Evolutionary conservation across 2,113 vertebrate species (phyloP).

Genomic region (Opisthocomus hoazin): DNA sequence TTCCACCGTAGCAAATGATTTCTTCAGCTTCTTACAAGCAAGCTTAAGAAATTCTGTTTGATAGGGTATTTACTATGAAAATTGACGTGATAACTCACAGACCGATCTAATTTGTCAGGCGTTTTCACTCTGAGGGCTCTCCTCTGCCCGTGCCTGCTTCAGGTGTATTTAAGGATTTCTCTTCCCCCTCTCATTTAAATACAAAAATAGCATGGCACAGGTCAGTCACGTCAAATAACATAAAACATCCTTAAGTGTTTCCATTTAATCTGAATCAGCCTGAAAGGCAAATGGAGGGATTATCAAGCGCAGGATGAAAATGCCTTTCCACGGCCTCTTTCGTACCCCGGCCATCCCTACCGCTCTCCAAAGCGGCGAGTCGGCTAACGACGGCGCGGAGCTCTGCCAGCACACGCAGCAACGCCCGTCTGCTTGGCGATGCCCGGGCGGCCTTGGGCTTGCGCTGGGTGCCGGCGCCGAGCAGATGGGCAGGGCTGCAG

Average conservation of each 20-base stretch:
- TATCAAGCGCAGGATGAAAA: not conserved
- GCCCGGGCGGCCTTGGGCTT: accelerated
- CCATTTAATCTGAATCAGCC: not conserved
- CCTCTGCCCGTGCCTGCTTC: not conserved
- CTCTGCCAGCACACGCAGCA: not conserved
- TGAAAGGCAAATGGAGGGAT: accelerated
- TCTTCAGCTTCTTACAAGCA: not conserved
- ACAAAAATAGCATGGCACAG: accelerated
- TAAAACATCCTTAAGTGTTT: accelerated
- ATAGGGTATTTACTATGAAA: not conserved
- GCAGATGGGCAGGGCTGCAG: no score
- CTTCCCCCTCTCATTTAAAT: not conserved
- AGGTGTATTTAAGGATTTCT: not conserved
- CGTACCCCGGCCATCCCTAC: accelerated
- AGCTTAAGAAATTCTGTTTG: not conserved
- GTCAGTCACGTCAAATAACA: not conserved
- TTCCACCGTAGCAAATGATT: not conserved
- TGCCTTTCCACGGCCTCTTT: not conserved
- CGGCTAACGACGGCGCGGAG: accelerated
- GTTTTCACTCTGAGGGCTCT: not conserved
- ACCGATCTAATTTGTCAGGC: not conserved
- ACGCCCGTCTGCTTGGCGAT: accelerated
- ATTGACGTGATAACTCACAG: not conserved
- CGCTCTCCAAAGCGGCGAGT: accelerated
- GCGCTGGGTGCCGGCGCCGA: not conserved